These are phyloP conservation scores for Conchocele bisecta DNA, from an alignment of 2,888 invertebrate genomes.

Conservation along the genomic window DNA sequence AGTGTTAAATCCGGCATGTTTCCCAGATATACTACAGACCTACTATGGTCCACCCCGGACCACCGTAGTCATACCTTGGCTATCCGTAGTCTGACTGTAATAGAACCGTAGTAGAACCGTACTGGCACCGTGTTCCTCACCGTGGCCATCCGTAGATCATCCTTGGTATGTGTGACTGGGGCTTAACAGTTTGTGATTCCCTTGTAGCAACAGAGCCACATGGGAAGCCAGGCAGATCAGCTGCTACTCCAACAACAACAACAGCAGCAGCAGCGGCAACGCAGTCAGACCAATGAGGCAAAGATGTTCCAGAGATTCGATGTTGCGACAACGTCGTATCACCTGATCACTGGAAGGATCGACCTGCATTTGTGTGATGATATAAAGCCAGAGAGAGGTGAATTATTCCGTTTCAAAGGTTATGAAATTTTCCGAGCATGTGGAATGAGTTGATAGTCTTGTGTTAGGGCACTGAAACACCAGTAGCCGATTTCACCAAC, in stretches of 20 bases:
- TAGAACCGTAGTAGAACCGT: too few species aligned
- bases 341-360: slow-evolving; percentile 92
- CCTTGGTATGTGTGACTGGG: too few species aligned
- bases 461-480: background rate
- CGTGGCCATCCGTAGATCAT: too few species aligned
- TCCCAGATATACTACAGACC: too few species aligned
- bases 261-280: slow-evolving; percentile 58
- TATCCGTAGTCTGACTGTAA: too few species aligned
- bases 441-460: background rate
- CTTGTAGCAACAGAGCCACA: slow-evolving; percentile 69
- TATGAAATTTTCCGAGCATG: background rate
- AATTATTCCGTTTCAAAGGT: background rate
- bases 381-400: slow-evolving; percentile 73
- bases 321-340: slow-evolving; percentile 99
- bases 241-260: slow-evolving; percentile 55
- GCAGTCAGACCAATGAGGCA: slow-evolving; percentile 55
- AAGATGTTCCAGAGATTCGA: slow-evolving; percentile 93
- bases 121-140: too few species aligned
- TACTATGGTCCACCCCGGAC: too few species aligned
- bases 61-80: too few species aligned
- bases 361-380: slow-evolving; percentile 99
- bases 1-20: too few species aligned
- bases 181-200: too few species aligned
- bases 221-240: slow-evolving; percentile 51
- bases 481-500: too few species aligned